A percentile compares a stretch with the other conserved stretches of the same genome.
phyloP scores from a whole-genome alignment of 2,113 vertebrate genomes.

The Castor canadensis region DNA sequence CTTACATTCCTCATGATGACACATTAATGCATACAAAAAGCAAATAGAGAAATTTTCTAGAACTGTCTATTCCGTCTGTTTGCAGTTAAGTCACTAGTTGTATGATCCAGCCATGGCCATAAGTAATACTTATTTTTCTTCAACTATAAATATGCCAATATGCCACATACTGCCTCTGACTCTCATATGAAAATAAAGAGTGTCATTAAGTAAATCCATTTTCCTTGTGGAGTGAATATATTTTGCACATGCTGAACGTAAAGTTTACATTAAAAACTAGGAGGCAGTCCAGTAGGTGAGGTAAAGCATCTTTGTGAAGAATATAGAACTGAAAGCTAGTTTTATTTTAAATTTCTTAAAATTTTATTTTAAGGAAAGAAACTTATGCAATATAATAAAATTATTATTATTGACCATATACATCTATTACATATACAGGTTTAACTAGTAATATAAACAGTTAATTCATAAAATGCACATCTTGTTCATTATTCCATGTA shows the following conservation, averaged over 20 bases:
- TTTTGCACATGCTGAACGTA: background rate
- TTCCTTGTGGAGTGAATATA: background rate
- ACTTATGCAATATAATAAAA: too few relatives aligned
- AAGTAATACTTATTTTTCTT: background rate
- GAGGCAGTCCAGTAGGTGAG: background rate
- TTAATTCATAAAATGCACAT: background rate
- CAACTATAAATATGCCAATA: background rate
- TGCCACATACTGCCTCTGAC: background rate
- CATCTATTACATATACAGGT: background rate
- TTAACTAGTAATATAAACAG: background rate
- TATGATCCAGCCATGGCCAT: background rate
- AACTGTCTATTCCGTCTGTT: background rate
- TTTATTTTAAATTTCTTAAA: background rate
- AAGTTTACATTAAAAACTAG: background rate
- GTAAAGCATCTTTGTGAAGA: background rate
- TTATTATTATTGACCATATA: background rate
- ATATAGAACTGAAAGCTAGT: background rate
- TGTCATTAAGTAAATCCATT: background rate
- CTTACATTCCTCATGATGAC: background rate
- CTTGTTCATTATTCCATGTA: background rate
- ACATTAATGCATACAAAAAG: background rate
- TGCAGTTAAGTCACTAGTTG: accelerated
- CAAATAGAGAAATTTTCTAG: background rate
- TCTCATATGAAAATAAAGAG: background rate
- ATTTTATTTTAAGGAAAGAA: too few relatives aligned